These are phyloP conservation scores for Acipenser oxyrinchus DNA, from an alignment of 2,797 vertebrate species.

Conservation along the genomic window DNA sequence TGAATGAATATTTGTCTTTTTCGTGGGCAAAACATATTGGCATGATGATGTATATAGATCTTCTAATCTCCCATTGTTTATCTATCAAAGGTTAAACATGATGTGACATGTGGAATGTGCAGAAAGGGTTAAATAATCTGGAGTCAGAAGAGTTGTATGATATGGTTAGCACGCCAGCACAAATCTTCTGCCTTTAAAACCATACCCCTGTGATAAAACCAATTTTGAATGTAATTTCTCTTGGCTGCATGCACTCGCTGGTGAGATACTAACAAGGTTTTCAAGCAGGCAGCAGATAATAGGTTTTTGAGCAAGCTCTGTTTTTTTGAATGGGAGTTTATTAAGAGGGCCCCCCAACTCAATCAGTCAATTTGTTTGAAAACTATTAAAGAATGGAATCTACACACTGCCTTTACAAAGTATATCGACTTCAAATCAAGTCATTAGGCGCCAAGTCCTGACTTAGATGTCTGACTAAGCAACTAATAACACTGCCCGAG, in stretches of 20 bases:
- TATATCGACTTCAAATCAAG: constrained; percentile 27
- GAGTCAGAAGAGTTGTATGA: background rate
- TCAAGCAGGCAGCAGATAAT: constrained; percentile 29
- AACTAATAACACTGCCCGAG: constrained; percentile 16
- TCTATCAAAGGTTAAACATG: no score
- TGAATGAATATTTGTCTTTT: no score
- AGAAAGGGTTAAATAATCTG: no score
- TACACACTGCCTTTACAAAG: constrained; percentile 24
- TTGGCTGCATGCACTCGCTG: background rate
- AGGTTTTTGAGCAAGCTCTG: constrained; percentile 36
- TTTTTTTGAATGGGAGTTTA: constrained; percentile 22
- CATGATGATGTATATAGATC: no score
- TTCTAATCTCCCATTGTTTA: no score
- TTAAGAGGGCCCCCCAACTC: constrained; percentile 11
- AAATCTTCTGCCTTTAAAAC: background rate
- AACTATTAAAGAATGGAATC: constrained; percentile 20
- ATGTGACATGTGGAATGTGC: no score
- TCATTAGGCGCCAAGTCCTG: constrained; percentile 21
- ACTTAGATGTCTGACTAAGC: constrained; percentile 5
- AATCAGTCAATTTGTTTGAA: constrained; percentile 15
- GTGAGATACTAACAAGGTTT: background rate
- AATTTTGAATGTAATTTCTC: constrained; percentile 16
- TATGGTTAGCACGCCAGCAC: background rate
- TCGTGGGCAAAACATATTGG: no score
- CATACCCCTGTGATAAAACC: constrained; percentile 2